Evolutionary conservation across 1,140 invertebrate species (phyloP).

Genomic region (Zaprionus gabonicus): DNA sequence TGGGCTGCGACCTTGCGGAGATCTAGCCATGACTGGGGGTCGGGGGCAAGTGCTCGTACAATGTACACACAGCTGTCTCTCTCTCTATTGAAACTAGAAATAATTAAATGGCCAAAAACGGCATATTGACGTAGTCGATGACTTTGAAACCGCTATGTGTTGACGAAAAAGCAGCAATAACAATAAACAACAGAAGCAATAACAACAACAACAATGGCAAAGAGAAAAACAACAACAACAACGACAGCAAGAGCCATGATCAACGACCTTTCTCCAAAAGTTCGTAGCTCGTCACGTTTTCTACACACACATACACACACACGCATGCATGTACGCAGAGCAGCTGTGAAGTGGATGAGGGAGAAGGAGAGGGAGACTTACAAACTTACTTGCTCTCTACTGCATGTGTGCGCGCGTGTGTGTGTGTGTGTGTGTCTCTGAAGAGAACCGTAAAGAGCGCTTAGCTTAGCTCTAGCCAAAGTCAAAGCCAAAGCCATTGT

Average conservation of each 20-base stretch:
- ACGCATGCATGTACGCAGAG: constrained; percentile 7
- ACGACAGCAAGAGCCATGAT: constrained; percentile 63
- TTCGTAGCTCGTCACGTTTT: constrained; percentile 79
- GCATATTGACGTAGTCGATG: constrained; percentile 54
- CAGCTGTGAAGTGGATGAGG: constrained; percentile 15
- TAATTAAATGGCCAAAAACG: constrained; percentile 74
- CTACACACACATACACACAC: constrained; percentile 55
- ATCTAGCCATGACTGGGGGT: constrained; percentile 7
- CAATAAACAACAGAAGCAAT: constrained; percentile 25
- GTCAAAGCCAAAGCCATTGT: constrained; percentile 76
- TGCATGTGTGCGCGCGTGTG: constrained; percentile 1
- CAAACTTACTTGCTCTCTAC: constrained; percentile 22
- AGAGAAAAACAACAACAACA: constrained; percentile 19
- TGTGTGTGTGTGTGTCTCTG: constrained; percentile 14
- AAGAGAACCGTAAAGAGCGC: constrained; percentile 47
- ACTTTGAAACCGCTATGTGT: constrained; percentile 72
- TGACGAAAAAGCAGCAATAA: constrained; percentile 33
- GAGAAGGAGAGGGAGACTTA: constrained; percentile 24
- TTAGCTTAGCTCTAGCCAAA: constrained; percentile 36
- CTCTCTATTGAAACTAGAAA: constrained; percentile 67
- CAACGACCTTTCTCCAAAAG: constrained; percentile 79
- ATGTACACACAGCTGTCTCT: constrained; percentile 31
- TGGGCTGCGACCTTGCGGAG: constrained; percentile 36
- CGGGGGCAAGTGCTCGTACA: constrained; percentile 10
- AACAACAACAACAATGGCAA: constrained; percentile 12